These are phyloP conservation scores for Hemaris fuciformis DNA, from an alignment of 2,888 invertebrate genomes.

Conservation along the genomic window DNA sequence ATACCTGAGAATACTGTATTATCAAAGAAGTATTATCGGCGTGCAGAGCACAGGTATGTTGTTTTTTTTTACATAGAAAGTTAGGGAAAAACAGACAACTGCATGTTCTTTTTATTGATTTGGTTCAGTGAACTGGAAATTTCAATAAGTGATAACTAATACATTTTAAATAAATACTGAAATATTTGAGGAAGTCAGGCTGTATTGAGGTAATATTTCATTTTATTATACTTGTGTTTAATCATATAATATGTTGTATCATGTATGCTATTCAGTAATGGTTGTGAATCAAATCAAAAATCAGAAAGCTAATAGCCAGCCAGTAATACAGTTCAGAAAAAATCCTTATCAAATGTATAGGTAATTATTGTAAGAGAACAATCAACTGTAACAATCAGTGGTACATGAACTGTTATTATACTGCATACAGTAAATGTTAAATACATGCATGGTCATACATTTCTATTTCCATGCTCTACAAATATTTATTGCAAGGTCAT, in stretches of 20 bases:
- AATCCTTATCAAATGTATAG: not conserved
- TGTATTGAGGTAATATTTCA: too few species aligned
- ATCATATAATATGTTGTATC: too few species aligned
- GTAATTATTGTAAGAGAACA: not conserved
- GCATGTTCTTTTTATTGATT: too few species aligned
- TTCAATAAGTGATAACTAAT: too few species aligned
- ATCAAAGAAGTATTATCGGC: constrained; percentile 67
- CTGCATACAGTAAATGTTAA: not conserved
- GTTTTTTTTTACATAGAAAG: constrained; percentile 12
- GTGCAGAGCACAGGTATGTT: constrained; percentile 70
- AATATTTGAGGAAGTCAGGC: too few species aligned
- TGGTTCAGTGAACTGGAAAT: too few species aligned
- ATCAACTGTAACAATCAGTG: not conserved
- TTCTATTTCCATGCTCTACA: not conserved
- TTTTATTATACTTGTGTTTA: too few species aligned
- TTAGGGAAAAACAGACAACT: too few species aligned
- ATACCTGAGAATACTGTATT: constrained; percentile 38
- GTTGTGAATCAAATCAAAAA: not conserved
- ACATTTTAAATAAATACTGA: too few species aligned
- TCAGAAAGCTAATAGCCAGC: not conserved
- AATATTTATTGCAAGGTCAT: not conserved
- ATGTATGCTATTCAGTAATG: too few species aligned
- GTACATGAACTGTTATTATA: not conserved
- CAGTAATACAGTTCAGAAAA: not conserved
- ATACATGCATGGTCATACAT: not conserved